Conservation (phyloP, 2,797 vertebrate genomes). For the Epinephelus awoara region DNA sequence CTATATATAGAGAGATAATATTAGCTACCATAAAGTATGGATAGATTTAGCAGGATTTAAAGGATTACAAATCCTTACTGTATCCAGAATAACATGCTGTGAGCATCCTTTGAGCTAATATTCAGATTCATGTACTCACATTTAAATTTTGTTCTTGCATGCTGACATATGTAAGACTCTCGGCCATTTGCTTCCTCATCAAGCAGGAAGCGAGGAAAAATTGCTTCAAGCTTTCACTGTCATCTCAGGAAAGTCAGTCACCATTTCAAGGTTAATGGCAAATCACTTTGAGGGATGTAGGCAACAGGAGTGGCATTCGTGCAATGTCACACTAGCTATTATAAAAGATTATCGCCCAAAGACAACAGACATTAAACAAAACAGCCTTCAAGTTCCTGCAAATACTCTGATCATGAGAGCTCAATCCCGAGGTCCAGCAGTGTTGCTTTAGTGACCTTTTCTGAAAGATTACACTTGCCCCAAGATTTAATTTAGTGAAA, state of each 20-base stretch:
- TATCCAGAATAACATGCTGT: conserved; percentile 8
- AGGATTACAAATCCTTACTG: neutral
- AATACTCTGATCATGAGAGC: conserved; percentile 37
- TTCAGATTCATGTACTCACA: conserved; percentile 31
- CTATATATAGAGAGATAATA: neutral
- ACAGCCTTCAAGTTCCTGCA: conserved; percentile 35
- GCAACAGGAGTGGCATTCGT: conserved; percentile 37
- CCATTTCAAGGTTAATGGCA: conserved; percentile 82
- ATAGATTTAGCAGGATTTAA: neutral
- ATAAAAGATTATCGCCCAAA: conserved; percentile 65
- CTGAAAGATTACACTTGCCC: conserved; percentile 47
- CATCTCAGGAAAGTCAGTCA: conserved; percentile 68
- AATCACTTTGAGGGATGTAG: conserved; percentile 77
- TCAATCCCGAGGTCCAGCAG: conserved; percentile 31
- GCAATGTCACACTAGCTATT: conserved; percentile 66
- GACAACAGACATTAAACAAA: conserved; percentile 58
- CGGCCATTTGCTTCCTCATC: conserved; percentile 68
- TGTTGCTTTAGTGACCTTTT: conserved; percentile 51
- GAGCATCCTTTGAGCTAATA: conserved; percentile 48
- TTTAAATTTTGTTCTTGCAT: conserved; percentile 59
- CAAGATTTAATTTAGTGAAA: conserved; percentile 59
- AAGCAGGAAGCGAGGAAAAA: conserved; percentile 59
- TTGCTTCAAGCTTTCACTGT: conserved; percentile 46
- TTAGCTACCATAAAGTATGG: neutral
- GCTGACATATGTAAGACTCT: conserved; percentile 60